Evolutionary conservation across 1,140 invertebrate species (phyloP), one percentile per base, ranked within the genome.

Genomic region (Eriosoma lanigerum): DNA sequence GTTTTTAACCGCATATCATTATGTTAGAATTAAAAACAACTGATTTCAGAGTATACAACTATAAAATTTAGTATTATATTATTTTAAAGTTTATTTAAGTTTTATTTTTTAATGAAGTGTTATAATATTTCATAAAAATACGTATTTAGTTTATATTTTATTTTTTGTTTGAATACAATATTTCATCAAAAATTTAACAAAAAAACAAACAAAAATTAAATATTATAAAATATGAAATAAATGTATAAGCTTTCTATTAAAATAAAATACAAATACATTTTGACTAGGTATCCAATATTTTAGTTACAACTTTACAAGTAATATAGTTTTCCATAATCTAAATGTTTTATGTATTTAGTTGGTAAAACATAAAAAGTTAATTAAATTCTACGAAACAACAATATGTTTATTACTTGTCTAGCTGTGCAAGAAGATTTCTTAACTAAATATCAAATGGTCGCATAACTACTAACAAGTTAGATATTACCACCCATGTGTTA

Each of bases 321-420:
- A 46, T 38, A 38, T 68, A 21, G 64, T 68, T 46, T 48, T 68
- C 44, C 12, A 24, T 9, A 24, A 38, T 46, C 44, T 46, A 46
- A 46, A 68, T 68, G 46, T 68, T 68, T 68, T 68, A 68, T 48
- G 8, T 8, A 48, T 68, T 48, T 48, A 48, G 24, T 68, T 48
- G 3, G 0, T 17, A 3, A 17, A 19, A 17, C 6, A 48, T 68
- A 68, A 46, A 48, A 68, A 48, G 24, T 9, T 38, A 48, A 48
- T 68, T 48, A 68, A 15, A 68, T 46, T 68, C 13, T 13, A 46
- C 6, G 15, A 46, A 68, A 68, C 64, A 68, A 46, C n/a, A n/a
- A 46, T 46, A 68, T 6, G 15, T 46, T 24, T 26, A 26, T 68
- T n/a, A 26, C 15, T 4, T 38, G n/a, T 6, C 8, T 68, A 48